A percentile compares a stretch with the other conserved stretches of the same genome.
phyloP scores from a whole-genome alignment of 2,113 vertebrate genomes.

The Dicerorhinus sumatrensis region DNA sequence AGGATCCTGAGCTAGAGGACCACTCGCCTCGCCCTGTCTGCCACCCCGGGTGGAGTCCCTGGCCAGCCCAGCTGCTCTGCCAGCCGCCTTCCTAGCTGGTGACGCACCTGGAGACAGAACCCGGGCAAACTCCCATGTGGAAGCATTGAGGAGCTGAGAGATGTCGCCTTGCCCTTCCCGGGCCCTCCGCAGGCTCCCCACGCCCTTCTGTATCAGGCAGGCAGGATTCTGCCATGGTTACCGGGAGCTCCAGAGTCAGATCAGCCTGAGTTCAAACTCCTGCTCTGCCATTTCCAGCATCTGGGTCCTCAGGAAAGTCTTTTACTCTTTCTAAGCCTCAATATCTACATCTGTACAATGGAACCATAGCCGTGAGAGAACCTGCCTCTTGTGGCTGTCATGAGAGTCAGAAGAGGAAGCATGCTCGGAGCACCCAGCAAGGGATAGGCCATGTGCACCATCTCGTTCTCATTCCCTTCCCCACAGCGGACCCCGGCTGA shows the following conservation, averaged over 20 bases:
- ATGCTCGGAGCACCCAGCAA: fast-evolving
- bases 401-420: fast-evolving
- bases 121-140: background rate
- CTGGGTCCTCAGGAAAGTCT: background rate
- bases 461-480: fast-evolving
- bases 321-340: background rate
- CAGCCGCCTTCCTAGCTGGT: background rate
- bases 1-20: background rate
- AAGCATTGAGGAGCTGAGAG: fast-evolving
- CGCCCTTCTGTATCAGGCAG: background rate
- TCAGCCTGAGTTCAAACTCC: background rate
- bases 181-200: fast-evolving
- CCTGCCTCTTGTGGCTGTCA: fast-evolving
- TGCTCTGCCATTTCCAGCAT: background rate
- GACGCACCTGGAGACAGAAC: background rate
- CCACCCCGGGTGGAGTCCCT: background rate
- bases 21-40: background rate
- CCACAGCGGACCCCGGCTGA: fast-evolving
- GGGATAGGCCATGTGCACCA: fast-evolving
- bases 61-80: background rate
- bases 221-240: fast-evolving
- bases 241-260: fast-evolving
- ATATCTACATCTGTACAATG: background rate
- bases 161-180: fast-evolving
- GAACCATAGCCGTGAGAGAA: background rate